Evolutionary conservation across 2,888 invertebrate genomes (phyloP).

Genomic region (Megalurothrips usitatus): DNA sequence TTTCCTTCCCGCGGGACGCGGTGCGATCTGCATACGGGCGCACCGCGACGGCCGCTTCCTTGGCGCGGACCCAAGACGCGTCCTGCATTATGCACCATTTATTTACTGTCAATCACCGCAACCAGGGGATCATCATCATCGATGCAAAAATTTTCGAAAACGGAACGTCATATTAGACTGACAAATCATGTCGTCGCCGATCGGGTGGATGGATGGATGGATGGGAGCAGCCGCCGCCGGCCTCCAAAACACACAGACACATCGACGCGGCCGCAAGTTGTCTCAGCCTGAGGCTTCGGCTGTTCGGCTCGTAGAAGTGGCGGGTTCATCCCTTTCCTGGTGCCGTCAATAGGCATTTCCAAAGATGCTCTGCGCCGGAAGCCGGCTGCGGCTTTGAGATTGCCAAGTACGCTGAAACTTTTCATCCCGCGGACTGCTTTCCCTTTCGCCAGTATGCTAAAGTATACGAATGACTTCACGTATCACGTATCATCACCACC

Average conservation of each 20-base stretch:
- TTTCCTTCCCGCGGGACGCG: not conserved
- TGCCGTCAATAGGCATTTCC: too few relatives aligned
- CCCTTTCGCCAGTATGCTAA: too few relatives aligned
- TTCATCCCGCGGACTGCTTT: too few relatives aligned
- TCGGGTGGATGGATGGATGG: not conserved
- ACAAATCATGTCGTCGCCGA: constrained; percentile 6
- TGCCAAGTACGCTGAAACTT: too few relatives aligned
- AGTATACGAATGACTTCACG: too few relatives aligned
- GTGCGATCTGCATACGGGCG: not conserved
- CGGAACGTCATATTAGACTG: constrained; percentile 24
- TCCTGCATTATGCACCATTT: not conserved
- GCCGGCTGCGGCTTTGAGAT: too few relatives aligned
- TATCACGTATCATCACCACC: too few relatives aligned
- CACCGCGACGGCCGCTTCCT: not conserved
- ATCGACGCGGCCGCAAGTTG: not conserved
- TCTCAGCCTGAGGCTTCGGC: not conserved
- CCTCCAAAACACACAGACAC: not conserved
- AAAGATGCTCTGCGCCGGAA: too few relatives aligned
- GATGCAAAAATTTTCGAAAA: constrained; percentile 11
- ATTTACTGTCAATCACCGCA: constrained; percentile 22
- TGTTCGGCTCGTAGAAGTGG: too few relatives aligned
- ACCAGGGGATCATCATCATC: not conserved
- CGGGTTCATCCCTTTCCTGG: too few relatives aligned
- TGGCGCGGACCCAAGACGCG: not conserved
- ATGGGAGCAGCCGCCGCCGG: too few relatives aligned